phyloP scores from a whole-genome alignment of 2,888 invertebrate species.

The Adela reaumurella region DNA sequence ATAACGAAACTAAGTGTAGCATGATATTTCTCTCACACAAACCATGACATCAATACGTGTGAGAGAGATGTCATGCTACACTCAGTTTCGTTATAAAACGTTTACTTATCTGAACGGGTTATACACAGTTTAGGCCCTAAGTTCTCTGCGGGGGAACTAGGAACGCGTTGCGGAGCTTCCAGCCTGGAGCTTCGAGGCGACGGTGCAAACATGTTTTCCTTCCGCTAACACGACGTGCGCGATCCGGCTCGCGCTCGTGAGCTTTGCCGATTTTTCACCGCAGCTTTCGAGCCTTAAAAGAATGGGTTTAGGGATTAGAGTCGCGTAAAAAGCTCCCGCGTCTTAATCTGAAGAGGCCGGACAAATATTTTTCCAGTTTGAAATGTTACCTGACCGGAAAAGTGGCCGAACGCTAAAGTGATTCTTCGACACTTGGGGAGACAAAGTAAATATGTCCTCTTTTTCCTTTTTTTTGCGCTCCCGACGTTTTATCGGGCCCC shows the following conservation, averaged over 20 bases:
- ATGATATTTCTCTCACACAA: no score
- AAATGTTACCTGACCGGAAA: slow-evolving; percentile 50
- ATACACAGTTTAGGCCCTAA: no score
- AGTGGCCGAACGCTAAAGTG: slow-evolving; percentile 27
- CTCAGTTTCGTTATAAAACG: no score
- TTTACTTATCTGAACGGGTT: no score
- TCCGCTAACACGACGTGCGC: neutral
- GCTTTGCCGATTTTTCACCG: no score
- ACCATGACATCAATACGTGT: no score
- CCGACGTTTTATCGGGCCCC: slow-evolving; percentile 43
- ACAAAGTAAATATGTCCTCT: slow-evolving; percentile 52
- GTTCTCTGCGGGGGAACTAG: no score
- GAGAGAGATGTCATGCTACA: no score
- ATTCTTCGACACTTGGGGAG: slow-evolving; percentile 21
- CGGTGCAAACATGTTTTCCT: neutral
- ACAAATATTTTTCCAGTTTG: slow-evolving; percentile 53
- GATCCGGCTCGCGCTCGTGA: neutral
- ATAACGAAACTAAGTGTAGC: no score
- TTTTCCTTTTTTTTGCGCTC: slow-evolving; percentile 30
- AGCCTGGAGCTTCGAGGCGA: neutral
- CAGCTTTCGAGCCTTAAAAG: no score
- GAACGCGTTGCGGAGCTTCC: neutral
- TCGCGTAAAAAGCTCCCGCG: slow-evolving; percentile 26
- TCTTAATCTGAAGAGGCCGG: slow-evolving; percentile 44
- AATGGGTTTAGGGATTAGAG: no score